Conservation (phyloP, 2,888 invertebrate species). For the Lagria hirta region DNA sequence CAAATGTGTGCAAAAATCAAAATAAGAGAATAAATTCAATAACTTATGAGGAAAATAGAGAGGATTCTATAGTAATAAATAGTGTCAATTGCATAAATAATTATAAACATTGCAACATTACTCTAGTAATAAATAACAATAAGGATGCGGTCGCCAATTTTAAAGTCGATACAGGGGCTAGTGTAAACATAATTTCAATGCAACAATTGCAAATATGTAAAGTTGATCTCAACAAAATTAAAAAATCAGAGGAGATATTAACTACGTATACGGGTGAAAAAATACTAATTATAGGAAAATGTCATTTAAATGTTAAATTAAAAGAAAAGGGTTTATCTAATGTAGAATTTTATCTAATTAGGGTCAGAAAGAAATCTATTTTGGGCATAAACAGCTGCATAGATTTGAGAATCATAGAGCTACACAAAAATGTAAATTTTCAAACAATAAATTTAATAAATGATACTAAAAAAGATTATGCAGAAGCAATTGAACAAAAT, state of each 20-base stretch:
- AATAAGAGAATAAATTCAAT: too few relatives aligned
- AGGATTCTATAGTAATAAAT: too few relatives aligned
- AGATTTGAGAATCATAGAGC: not conserved
- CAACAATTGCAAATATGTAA: conserved; percentile 2
- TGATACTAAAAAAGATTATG: too few relatives aligned
- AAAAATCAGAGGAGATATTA: conserved; percentile 20
- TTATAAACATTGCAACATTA: too few relatives aligned
- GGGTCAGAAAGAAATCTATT: not conserved
- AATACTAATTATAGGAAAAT: conserved; percentile 24
- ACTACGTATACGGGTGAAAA: conserved; percentile 22
- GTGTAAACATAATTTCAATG: conserved; percentile 24
- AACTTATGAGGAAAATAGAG: too few relatives aligned
- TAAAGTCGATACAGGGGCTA: conserved; percentile 23
- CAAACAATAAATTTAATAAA: too few relatives aligned
- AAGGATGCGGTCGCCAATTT: conserved; percentile 5
- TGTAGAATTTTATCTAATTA: conserved; percentile 1
- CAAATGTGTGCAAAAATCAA: too few relatives aligned
- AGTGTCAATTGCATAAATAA: too few relatives aligned
- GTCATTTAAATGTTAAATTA: conserved; percentile 19
- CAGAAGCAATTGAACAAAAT: conserved; percentile 1
- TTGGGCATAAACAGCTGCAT: conserved; percentile 1
- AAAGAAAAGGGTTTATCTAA: conserved; percentile 6
- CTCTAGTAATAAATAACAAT: conserved; percentile 23
- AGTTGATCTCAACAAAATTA: conserved; percentile 15
- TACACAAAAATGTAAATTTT: conserved; percentile 4